These are phyloP conservation scores for Eleutherodactylus coqui DNA, from an alignment of 2,797 vertebrate species.

Conservation along the genomic window DNA sequence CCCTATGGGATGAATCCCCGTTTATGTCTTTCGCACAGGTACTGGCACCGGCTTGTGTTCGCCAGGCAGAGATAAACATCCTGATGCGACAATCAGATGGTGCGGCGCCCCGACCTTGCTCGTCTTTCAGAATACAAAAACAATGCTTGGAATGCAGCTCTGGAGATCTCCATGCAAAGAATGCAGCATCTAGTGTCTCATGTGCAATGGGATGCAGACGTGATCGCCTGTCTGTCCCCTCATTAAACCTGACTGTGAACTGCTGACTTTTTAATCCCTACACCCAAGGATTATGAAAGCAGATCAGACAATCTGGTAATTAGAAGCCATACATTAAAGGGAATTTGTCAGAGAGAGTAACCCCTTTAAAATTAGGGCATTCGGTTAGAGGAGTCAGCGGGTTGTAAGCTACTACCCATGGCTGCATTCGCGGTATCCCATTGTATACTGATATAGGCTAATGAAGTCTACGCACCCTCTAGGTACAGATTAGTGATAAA, in stretches of 20 bases:
- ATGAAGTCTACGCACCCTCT: too few species aligned
- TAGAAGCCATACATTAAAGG: neutral
- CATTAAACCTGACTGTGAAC: conserved; percentile 19
- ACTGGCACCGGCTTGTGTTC: neutral
- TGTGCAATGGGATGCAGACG: neutral
- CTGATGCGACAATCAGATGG: neutral
- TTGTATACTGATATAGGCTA: too few species aligned
- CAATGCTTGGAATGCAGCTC: conserved; percentile 7
- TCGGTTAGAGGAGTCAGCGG: too few species aligned
- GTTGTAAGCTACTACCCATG: too few species aligned
- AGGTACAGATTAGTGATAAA: too few species aligned
- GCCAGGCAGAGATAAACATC: neutral
- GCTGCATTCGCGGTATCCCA: too few species aligned
- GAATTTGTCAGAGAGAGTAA: neutral
- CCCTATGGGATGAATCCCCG: neutral
- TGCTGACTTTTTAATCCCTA: neutral
- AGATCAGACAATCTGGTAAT: neutral
- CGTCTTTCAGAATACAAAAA: neutral
- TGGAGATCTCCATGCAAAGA: conserved; percentile 19
- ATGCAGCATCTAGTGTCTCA: conserved; percentile 2
- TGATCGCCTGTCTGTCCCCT: neutral
- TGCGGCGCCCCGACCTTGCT: neutral
- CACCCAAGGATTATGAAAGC: neutral
- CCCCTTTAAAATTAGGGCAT: too few species aligned
- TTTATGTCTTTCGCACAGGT: neutral